A percentile compares a stretch with the other conserved stretches of the same genome.
These are phyloP conservation scores for Antheraea assamensis DNA, from an alignment of 2,888 invertebrate genomes.

Conservation along the genomic window DNA sequence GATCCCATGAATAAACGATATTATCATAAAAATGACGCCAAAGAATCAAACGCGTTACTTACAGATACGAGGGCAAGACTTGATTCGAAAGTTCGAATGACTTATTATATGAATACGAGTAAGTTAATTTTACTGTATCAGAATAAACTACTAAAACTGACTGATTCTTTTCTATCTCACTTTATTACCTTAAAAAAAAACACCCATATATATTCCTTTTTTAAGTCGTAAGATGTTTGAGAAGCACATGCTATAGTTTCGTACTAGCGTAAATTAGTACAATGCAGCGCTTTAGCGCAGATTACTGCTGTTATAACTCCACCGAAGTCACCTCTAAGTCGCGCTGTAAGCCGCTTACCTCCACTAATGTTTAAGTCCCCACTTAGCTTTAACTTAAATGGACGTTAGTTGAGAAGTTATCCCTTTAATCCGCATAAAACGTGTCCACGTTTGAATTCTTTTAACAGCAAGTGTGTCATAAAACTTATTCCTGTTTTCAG, in stretches of 20 bases:
- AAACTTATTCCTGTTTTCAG: background rate
- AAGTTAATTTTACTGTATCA: too few species aligned
- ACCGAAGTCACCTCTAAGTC: constrained; percentile 25
- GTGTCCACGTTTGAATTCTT: background rate
- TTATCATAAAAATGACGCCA: too few species aligned
- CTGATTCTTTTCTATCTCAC: too few species aligned
- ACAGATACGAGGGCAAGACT: background rate
- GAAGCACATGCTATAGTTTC: constrained; percentile 11
- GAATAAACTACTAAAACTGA: too few species aligned
- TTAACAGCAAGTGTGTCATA: background rate
- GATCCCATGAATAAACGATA: background rate
- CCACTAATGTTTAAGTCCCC: constrained; percentile 38
- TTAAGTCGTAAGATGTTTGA: background rate
- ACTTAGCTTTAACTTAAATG: constrained; percentile 36
- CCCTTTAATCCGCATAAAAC: constrained; percentile 9
- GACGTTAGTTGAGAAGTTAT: constrained; percentile 23
- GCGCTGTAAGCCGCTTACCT: constrained; percentile 43
- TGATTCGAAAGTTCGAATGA: background rate
- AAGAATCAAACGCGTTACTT: too few species aligned
- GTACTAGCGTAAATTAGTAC: constrained; percentile 13
- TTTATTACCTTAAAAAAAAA: background rate
- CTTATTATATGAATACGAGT: too few species aligned
- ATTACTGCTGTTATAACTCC: constrained; percentile 28
- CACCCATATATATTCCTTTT: background rate
- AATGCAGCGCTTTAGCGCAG: constrained; percentile 29